These are phyloP conservation scores for Cebus imitator DNA, from an alignment of 2,113 vertebrate genomes.

Conservation along the genomic window DNA sequence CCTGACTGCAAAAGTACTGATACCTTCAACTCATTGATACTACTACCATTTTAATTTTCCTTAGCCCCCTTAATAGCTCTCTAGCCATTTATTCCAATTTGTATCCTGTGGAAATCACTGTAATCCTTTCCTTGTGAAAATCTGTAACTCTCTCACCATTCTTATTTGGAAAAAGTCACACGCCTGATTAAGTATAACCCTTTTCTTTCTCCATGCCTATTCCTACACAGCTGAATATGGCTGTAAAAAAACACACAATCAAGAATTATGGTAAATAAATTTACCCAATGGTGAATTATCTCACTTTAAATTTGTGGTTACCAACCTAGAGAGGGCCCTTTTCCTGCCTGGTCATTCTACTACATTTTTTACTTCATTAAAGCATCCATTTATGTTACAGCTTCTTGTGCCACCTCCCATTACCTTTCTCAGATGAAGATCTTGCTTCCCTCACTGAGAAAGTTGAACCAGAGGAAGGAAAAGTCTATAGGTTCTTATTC, in stretches of 20 bases:
- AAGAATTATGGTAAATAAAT: too few species aligned
- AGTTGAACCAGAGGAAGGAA: background rate
- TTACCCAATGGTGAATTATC: background rate
- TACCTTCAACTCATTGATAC: background rate
- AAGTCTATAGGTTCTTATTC: background rate
- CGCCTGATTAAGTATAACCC: background rate
- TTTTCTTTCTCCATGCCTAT: background rate
- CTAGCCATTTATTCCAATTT: background rate
- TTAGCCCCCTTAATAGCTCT: background rate
- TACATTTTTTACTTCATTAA: background rate
- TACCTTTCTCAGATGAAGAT: background rate
- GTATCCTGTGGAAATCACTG: background rate
- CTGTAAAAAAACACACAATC: background rate
- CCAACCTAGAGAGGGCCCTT: background rate
- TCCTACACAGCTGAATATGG: background rate
- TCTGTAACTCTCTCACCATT: background rate
- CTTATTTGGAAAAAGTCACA: background rate
- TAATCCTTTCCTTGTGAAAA: background rate
- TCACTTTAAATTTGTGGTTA: background rate
- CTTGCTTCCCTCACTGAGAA: background rate
- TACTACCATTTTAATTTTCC: background rate
- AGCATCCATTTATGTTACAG: background rate
- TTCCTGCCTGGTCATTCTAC: background rate
- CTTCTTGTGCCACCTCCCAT: background rate
- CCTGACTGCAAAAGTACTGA: background rate